phyloP scores from a whole-genome alignment of 2,888 invertebrate genomes.

The Trimorus sp. region DNA sequence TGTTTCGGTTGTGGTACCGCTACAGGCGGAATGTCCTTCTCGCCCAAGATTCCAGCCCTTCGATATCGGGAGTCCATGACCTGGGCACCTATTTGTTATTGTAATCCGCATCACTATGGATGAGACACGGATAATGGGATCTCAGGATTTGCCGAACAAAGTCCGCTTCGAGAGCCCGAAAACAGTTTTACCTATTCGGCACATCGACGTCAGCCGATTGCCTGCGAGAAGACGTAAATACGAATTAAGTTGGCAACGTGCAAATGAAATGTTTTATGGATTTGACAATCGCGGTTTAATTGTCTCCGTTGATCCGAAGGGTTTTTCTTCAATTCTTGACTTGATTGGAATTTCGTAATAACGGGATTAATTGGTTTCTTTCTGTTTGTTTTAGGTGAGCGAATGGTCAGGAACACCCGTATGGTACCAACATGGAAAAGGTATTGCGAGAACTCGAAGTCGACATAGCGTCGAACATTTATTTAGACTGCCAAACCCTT shows the following conservation, averaged over 20 bases:
- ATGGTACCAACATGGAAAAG: too few species aligned
- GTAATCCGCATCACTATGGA: conserved; percentile 78
- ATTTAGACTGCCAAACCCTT: too few species aligned
- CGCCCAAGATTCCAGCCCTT: conserved; percentile 44
- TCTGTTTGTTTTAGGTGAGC: too few species aligned
- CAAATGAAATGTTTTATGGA: conserved; percentile 4
- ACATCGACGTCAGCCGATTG: conserved; percentile 15
- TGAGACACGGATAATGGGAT: conserved; percentile 76
- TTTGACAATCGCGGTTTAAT: background rate
- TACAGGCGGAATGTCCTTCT: conserved; percentile 39
- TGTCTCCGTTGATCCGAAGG: background rate
- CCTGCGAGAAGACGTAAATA: conserved; percentile 9
- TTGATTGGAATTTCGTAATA: too few species aligned
- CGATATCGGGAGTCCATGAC: conserved; percentile 48
- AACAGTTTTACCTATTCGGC: conserved; percentile 58
- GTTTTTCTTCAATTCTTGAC: background rate
- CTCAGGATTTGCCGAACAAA: conserved; percentile 71
- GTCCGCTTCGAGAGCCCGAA: conserved; percentile 59
- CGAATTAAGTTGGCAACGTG: conserved; percentile 1
- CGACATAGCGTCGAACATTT: too few species aligned
- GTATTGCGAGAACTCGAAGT: too few species aligned
- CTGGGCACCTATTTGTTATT: conserved; percentile 76
- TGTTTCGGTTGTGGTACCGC: conserved; percentile 34
- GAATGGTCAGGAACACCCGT: too few species aligned
- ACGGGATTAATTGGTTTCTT: too few species aligned